These are phyloP conservation scores for Rostratula benghalensis DNA, from an alignment of 2,113 vertebrate genomes.

Conservation along the genomic window DNA sequence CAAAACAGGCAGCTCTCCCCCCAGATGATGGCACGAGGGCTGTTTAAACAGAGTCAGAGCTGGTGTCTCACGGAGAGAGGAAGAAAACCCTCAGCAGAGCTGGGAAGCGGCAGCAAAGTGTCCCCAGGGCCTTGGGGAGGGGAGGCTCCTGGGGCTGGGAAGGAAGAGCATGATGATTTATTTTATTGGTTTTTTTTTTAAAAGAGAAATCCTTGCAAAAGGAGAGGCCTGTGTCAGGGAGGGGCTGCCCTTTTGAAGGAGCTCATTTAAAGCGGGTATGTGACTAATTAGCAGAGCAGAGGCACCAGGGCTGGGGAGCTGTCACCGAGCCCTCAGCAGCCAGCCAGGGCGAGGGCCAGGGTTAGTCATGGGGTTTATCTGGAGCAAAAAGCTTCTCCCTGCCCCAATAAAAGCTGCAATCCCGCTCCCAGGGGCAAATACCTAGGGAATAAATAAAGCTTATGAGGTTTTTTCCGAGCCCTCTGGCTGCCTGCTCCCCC, in stretches of 20 bases:
- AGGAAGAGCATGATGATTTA: too few relatives aligned
- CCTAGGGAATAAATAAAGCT: not conserved
- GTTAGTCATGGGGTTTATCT: not conserved
- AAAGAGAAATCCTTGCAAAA: not conserved
- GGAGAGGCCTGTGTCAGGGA: not conserved
- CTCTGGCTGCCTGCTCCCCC: fast-evolving
- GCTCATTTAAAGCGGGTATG: not conserved
- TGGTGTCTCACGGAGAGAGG: not conserved
- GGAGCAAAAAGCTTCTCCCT: not conserved
- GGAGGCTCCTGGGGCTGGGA: not conserved
- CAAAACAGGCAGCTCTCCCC: fast-evolving
- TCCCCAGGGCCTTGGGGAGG: too few relatives aligned
- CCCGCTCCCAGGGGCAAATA: not conserved
- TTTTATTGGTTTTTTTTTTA: not conserved
- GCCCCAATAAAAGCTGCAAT: not conserved
- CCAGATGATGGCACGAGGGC: fast-evolving
- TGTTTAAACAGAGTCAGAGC: fast-evolving
- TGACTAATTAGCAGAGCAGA: not conserved
- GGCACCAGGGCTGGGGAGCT: not conserved
- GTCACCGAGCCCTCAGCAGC: not conserved
- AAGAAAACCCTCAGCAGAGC: not conserved
- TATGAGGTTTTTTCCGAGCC: fast-evolving
- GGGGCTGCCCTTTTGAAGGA: not conserved
- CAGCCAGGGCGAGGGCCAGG: not conserved
- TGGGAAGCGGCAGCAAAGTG: not conserved